These are phyloP conservation scores for Myocastor coypus DNA, from an alignment of 2,113 vertebrate species.

Conservation along the genomic window DNA sequence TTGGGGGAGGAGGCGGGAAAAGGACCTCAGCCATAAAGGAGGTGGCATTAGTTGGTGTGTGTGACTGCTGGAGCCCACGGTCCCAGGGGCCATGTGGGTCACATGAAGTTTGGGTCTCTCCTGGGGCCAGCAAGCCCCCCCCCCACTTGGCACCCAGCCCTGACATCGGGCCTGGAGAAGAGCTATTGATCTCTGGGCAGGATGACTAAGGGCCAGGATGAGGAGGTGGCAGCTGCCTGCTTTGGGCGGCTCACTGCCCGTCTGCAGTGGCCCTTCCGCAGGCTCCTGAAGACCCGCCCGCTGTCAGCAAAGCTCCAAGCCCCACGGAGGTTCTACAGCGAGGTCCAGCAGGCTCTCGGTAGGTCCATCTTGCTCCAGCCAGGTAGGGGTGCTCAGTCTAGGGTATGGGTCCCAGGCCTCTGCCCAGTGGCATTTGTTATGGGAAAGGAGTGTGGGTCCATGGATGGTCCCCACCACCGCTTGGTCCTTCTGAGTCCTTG, in stretches of 20 bases:
- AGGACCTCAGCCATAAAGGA: conserved; percentile 72
- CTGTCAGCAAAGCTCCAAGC: conserved; percentile 87
- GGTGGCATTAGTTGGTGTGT: conserved; percentile 42
- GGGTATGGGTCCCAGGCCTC: background rate
- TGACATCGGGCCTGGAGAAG: conserved; percentile 46
- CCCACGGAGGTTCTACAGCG: conserved; percentile 85
- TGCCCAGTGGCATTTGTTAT: background rate
- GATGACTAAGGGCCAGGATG: conserved; percentile 83
- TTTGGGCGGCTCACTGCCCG: conserved; percentile 90
- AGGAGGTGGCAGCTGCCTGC: conserved; percentile 86
- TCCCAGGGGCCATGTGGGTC: background rate
- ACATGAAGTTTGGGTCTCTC: background rate
- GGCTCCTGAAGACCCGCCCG: conserved; percentile 91
- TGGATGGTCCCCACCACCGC: background rate
- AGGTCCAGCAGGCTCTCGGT: conserved; percentile 79
- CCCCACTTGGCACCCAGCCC: background rate
- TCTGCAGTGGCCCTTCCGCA: conserved; percentile 91
- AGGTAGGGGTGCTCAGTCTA: background rate
- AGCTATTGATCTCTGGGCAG: background rate
- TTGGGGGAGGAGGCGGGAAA: conserved; percentile 73
- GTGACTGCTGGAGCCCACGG: background rate
- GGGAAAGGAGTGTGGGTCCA: background rate
- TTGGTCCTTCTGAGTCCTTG: background rate
- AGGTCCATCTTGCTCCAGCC: conserved; percentile 29
- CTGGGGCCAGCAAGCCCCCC: background rate